Evolutionary conservation across 2,888 invertebrate species (phyloP).

Genomic region (Penaeus monodon): DNA sequence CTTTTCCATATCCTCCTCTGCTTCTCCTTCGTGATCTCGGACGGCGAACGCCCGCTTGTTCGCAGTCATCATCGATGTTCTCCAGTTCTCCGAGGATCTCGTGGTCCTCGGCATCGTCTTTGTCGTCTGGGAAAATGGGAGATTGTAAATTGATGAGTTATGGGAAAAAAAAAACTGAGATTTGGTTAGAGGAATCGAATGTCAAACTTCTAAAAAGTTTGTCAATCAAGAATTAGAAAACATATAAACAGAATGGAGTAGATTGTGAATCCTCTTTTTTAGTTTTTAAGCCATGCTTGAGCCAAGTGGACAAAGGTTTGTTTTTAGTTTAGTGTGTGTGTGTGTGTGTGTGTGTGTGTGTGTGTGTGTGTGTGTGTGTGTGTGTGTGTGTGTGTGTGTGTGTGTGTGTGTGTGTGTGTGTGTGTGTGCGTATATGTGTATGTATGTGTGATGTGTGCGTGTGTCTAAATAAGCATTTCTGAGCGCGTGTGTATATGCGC

Average conservation of each 20-base stretch:
- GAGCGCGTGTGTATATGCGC: neutral
- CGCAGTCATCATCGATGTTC: constrained; percentile 93
- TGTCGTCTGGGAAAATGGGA: constrained; percentile 80
- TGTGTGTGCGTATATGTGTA: too few relatives aligned
- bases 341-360: neutral
- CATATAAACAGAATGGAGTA: too few relatives aligned
- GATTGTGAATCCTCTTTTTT: too few relatives aligned
- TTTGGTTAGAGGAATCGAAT: too few relatives aligned
- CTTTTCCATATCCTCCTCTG: constrained; percentile 86
- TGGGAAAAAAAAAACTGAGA: neutral
- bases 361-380: neutral
- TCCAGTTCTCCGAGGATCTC: constrained; percentile 87
- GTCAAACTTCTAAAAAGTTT: neutral
- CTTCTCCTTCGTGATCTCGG: constrained; percentile 87
- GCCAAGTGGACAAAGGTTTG: too few relatives aligned
- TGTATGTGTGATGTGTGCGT: too few relatives aligned
- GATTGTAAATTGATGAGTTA: neutral
- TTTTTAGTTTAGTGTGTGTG: too few relatives aligned
- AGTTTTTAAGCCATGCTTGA: too few relatives aligned
- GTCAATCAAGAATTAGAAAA: too few relatives aligned
- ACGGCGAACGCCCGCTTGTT: constrained; percentile 91
- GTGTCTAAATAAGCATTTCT: neutral
- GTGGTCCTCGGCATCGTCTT: constrained; percentile 89
- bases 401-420: too few relatives aligned
- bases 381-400: neutral